These are phyloP conservation scores for Drosophila niveifrons DNA, from an alignment of 2,888 invertebrate species.

Conservation along the genomic window DNA sequence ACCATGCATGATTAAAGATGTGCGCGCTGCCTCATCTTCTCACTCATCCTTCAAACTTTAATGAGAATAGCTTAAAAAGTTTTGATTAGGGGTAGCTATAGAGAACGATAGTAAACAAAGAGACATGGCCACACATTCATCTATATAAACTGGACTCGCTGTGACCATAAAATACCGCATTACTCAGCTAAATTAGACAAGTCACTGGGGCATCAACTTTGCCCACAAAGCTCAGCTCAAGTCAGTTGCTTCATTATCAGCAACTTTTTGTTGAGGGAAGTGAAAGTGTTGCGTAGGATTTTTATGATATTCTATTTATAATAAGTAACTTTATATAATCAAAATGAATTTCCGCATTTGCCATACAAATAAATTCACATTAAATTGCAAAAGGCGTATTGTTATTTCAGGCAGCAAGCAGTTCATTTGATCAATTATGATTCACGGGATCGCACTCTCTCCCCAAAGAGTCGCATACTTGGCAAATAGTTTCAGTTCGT, in stretches of 20 bases:
- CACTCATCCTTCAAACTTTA: conserved; percentile 53
- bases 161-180: conserved; percentile 16
- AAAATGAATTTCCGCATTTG: neutral
- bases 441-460: neutral
- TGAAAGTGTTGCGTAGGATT: neutral
- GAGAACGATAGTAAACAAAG: conserved; percentile 12
- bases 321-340: neutral
- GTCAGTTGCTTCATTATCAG: neutral
- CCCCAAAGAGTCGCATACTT: neutral
- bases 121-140: conserved; percentile 35
- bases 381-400: neutral
- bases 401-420: neutral
- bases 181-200: conserved; percentile 28
- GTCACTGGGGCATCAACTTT: conserved; percentile 15
- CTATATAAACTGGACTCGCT: conserved; percentile 30
- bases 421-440: neutral
- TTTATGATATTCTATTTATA: neutral
- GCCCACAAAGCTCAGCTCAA: neutral
- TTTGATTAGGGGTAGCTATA: conserved; percentile 36
- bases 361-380: neutral
- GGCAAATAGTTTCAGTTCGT: conserved; percentile 12
- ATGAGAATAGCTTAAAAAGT: conserved; percentile 66
- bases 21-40: conserved; percentile 44
- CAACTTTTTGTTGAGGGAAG: neutral
- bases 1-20: conserved; percentile 71